These are phyloP conservation scores for Didymodactylos carnosus DNA, from an alignment of 2,888 invertebrate species.

Conservation along the genomic window DNA sequence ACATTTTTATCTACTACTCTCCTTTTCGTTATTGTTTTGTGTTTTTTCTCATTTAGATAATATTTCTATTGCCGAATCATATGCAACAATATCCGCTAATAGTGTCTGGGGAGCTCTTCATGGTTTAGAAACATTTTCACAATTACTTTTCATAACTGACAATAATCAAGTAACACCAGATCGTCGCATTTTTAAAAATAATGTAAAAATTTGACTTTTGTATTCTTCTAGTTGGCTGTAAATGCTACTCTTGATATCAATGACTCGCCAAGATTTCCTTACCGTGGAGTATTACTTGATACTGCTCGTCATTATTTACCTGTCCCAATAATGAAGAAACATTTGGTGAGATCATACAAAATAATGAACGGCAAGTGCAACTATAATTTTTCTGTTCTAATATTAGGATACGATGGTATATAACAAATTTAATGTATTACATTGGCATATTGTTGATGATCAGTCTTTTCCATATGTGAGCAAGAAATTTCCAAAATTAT, in stretches of 20 bases:
- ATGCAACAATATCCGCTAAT: not conserved
- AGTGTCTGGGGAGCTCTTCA: slow-evolving; percentile 13
- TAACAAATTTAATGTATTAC: slow-evolving; percentile 25
- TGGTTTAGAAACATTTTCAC: slow-evolving; percentile 14
- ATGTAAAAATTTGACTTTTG: not conserved
- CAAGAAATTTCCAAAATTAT: slow-evolving; percentile 20
- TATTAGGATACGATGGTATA: slow-evolving; percentile 24
- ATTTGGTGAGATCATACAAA: not conserved
- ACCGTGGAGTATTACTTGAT: slow-evolving; percentile 11
- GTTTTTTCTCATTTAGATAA: not conserved
- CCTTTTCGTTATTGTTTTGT: not conserved
- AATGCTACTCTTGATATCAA: slow-evolving; percentile 10
- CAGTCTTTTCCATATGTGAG: slow-evolving; percentile 25
- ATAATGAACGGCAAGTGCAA: slow-evolving; percentile 16
- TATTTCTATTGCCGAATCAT: not conserved
- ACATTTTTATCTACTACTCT: too few species aligned
- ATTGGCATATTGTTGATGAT: slow-evolving; percentile 27
- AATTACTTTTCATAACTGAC: slow-evolving; percentile 4
- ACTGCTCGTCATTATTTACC: slow-evolving; percentile 12
- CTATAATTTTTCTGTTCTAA: not conserved
- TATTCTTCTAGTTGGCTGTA: not conserved
- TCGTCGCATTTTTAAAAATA: not conserved
- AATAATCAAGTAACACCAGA: not conserved
- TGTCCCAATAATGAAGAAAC: slow-evolving; percentile 12
- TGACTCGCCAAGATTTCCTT: slow-evolving; percentile 10